These are phyloP conservation scores for Zaprionus lineosus DNA, from an alignment of 2,888 invertebrate species.

Conservation along the genomic window DNA sequence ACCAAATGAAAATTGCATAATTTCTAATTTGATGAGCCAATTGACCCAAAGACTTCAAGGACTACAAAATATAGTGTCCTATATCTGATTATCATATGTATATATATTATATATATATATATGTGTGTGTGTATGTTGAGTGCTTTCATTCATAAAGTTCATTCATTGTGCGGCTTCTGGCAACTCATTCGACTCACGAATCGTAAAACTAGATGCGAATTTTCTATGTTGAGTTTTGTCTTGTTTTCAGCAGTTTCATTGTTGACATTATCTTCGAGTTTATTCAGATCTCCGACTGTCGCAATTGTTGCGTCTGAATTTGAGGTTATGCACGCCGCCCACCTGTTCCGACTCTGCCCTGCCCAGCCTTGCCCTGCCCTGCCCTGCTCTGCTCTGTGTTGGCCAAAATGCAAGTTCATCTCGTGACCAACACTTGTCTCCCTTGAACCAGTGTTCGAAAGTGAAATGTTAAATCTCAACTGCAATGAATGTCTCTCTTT, in stretches of 20 bases:
- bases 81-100: no score
- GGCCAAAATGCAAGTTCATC: slow-evolving; percentile 55
- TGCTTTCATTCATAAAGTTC: slow-evolving; percentile 35
- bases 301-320: slow-evolving; percentile 67
- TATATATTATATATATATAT: not conserved
- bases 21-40: slow-evolving; percentile 45
- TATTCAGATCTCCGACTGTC: slow-evolving; percentile 69
- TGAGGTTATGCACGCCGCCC: slow-evolving; percentile 38
- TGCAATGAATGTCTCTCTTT: no score
- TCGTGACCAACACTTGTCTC: slow-evolving; percentile 32
- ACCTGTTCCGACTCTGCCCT: no score
- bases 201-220: no score
- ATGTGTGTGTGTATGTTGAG: slow-evolving; percentile 14
- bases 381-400: no score
- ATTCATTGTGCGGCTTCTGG: slow-evolving; percentile 20
- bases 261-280: slow-evolving; percentile 70
- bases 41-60: slow-evolving; percentile 36
- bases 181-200: slow-evolving; percentile 65
- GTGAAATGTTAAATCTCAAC: slow-evolving; percentile 41
- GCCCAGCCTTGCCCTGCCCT: no score
- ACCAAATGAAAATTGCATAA: slow-evolving; percentile 69
- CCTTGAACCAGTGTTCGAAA: slow-evolving; percentile 39
- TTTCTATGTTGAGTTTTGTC: no score
- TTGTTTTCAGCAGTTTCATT: slow-evolving; percentile 74
- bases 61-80: no score